Evolutionary conservation across 2,113 vertebrate species (phyloP).

Genomic region (Brevimyrus niger): DNA sequence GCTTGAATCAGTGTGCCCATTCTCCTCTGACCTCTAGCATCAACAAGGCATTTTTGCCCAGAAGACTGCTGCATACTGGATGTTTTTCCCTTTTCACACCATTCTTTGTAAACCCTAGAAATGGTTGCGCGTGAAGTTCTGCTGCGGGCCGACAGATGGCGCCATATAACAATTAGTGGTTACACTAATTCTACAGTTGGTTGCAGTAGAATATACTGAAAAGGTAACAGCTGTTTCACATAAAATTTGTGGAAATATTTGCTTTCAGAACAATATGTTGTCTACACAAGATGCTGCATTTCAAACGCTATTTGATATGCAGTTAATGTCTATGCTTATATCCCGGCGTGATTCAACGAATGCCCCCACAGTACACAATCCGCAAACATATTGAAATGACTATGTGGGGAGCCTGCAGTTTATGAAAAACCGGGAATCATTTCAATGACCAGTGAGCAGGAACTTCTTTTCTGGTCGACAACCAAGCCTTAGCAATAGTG

Average conservation of each 20-base stretch:
- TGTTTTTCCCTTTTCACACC: no score
- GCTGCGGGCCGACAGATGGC: not conserved
- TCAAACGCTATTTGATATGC: not conserved
- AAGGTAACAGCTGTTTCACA: not conserved
- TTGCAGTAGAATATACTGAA: not conserved
- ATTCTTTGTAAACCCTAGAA: no score
- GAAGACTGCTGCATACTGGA: no score
- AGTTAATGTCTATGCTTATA: not conserved
- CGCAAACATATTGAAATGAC: not conserved
- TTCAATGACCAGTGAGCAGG: not conserved
- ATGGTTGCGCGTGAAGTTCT: no score
- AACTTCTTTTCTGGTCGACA: not conserved
- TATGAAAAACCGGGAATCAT: not conserved
- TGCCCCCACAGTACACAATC: not conserved
- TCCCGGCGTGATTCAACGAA: not conserved
- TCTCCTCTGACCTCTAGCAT: no score
- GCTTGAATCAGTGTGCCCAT: no score
- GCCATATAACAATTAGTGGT: not conserved
- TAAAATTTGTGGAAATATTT: not conserved
- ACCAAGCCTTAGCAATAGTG: not conserved
- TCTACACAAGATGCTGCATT: not conserved
- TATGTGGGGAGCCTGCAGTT: not conserved
- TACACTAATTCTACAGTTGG: no score
- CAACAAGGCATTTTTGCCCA: no score
- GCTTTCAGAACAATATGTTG: not conserved